phyloP scores from a whole-genome alignment of 1,140 invertebrate genomes.

The Parapsyche elsis region DNA sequence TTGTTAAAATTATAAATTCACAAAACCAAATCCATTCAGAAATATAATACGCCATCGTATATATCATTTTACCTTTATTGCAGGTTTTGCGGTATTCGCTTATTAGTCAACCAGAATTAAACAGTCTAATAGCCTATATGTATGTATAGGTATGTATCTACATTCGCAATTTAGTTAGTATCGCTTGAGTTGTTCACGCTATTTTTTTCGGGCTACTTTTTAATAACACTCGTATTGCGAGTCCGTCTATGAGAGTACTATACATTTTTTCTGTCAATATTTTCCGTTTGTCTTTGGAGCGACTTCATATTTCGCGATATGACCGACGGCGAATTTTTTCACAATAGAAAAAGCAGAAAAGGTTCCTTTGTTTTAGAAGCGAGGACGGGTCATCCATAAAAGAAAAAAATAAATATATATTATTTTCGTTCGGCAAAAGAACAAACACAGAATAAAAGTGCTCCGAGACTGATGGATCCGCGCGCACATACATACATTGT shows the following conservation, averaged over 20 bases:
- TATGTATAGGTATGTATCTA: neutral
- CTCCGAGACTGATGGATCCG: neutral
- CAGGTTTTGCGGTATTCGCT: no score
- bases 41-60: no score
- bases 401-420: slow-evolving; percentile 14
- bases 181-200: neutral
- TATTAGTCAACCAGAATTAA: no score
- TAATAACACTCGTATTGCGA: no score
- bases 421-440: slow-evolving; percentile 8
- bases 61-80: no score
- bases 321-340: slow-evolving; percentile 17
- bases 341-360: slow-evolving; percentile 7
- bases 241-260: no score
- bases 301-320: slow-evolving; percentile 20
- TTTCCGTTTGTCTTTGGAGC: neutral
- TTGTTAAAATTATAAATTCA: no score
- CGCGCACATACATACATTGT: neutral
- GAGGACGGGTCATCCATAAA: slow-evolving; percentile 26
- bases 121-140: neutral
- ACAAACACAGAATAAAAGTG: slow-evolving; percentile 13
- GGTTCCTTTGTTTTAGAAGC: slow-evolving; percentile 23
- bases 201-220: neutral
- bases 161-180: neutral
- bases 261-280: neutral
- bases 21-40: no score